phyloP scores from a whole-genome alignment of 2,797 vertebrate species.

The Percopsis omiscomaycus region DNA sequence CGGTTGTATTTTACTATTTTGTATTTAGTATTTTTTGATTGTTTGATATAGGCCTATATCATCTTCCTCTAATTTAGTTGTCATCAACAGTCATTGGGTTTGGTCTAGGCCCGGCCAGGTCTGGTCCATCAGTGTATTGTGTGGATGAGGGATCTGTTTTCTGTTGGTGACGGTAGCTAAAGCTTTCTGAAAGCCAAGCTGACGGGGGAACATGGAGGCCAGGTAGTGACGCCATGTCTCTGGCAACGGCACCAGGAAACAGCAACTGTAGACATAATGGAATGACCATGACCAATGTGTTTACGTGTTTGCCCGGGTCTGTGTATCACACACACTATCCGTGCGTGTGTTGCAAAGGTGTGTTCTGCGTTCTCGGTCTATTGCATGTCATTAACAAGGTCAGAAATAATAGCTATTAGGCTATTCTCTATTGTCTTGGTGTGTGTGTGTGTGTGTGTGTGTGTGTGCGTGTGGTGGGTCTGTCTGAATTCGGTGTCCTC shows the following conservation, averaged over 20 bases:
- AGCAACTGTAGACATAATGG: slow-evolving; percentile 27
- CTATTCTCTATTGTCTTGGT: not conserved
- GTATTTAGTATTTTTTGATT: not conserved
- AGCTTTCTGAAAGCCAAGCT: slow-evolving; percentile 34
- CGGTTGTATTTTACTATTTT: not conserved
- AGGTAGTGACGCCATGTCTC: slow-evolving; percentile 57
- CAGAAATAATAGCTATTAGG: too few species aligned
- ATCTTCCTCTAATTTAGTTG: not conserved
- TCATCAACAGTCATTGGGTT: not conserved
- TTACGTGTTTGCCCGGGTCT: not conserved
- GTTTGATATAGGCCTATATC: too few species aligned
- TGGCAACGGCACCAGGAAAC: slow-evolving; percentile 50
- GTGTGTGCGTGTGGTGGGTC: slow-evolving; percentile 17
- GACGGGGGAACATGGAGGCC: slow-evolving; percentile 40
- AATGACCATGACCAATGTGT: slow-evolving; percentile 17
- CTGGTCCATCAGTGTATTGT: not conserved
- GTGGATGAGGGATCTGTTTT: slow-evolving; percentile 34
- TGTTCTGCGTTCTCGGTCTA: not conserved
- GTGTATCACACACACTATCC: not conserved
- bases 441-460: not conserved
- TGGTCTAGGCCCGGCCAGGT: not conserved
- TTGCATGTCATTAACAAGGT: too few species aligned
- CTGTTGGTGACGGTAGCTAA: slow-evolving; percentile 33
- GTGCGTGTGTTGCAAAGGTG: slow-evolving; percentile 4
- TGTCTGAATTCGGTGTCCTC: slow-evolving; percentile 54